Evolutionary conservation across 2,797 vertebrate species (phyloP).

Genomic region (Adelosebastes latens): DNA sequence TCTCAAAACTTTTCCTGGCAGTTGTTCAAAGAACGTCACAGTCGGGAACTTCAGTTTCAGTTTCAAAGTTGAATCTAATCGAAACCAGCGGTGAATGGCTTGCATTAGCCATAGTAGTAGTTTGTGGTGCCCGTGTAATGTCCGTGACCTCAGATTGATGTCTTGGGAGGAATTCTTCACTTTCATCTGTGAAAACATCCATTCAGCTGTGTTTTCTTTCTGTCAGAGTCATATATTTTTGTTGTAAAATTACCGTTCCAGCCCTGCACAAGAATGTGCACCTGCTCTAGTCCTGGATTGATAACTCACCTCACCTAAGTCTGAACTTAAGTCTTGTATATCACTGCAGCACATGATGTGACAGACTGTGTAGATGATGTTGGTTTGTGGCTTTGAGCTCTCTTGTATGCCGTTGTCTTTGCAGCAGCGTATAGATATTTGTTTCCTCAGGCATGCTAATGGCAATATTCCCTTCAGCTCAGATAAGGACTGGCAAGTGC

Average conservation of each 20-base stretch:
- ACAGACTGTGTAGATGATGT: neutral
- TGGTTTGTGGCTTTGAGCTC: constrained; percentile 10
- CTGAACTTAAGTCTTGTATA: neutral
- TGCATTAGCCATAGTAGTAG: constrained; percentile 28
- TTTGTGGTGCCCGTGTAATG: constrained; percentile 25
- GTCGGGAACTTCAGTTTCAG: constrained; percentile 28
- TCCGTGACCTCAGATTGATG: constrained; percentile 46
- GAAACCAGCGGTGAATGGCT: constrained; percentile 43
- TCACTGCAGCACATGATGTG: neutral
- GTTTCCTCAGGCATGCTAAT: constrained; percentile 23
- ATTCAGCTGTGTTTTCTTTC: constrained; percentile 36
- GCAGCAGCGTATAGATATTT: neutral
- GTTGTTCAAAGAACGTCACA: constrained; percentile 41
- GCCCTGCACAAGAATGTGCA: constrained; percentile 53
- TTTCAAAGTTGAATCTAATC: constrained; percentile 55
- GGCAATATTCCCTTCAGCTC: constrained; percentile 21
- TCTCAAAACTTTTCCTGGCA: constrained; percentile 23
- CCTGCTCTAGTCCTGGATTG: constrained; percentile 49
- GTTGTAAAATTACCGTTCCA: constrained; percentile 32
- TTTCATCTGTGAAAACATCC: constrained; percentile 69
- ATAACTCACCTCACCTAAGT: constrained; percentile 5
- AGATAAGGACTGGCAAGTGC: constrained; percentile 15
- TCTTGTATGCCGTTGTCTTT: neutral
- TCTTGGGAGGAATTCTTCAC: constrained; percentile 45
- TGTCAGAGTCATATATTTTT: constrained; percentile 47